These are phyloP conservation scores for Phaethornis superciliosus DNA, from an alignment of 2,113 vertebrate species.

Conservation along the genomic window DNA sequence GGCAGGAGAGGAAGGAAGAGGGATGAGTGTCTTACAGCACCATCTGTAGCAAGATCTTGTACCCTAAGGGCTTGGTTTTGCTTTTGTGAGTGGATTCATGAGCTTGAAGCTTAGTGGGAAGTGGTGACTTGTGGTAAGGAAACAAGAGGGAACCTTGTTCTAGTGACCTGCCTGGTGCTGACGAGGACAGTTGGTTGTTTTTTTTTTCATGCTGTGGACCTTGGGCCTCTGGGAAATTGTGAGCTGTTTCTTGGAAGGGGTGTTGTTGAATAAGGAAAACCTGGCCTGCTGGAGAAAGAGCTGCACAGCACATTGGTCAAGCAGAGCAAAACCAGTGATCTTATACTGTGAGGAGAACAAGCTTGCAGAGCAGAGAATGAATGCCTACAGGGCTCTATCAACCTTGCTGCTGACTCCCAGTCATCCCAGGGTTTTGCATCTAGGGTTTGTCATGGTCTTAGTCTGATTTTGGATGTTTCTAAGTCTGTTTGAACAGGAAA, in stretches of 20 bases:
- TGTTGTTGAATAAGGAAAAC: background rate
- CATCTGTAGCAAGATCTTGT: background rate
- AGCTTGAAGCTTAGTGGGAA: background rate
- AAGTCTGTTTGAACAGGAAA: background rate
- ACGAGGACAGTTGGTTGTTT: background rate
- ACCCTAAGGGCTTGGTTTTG: background rate
- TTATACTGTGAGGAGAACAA: background rate
- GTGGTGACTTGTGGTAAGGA: background rate
- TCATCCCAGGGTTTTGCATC: background rate
- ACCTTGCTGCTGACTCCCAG: background rate
- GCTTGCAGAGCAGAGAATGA: background rate
- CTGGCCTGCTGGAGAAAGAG: background rate
- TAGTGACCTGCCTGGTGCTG: background rate
- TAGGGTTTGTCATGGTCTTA: background rate
- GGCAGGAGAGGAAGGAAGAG: background rate
- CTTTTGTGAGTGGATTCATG: background rate
- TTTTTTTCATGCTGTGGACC: background rate
- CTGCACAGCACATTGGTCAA: background rate
- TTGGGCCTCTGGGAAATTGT: background rate
- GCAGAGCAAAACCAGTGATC: background rate
- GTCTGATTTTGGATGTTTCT: background rate
- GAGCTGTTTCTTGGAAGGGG: background rate
- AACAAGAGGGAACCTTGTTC: constrained; percentile 16
- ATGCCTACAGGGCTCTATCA: background rate
- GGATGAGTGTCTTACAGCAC: background rate